These are phyloP conservation scores for Peucedramus taeniatus DNA, from an alignment of 2,113 vertebrate genomes.

Conservation along the genomic window DNA sequence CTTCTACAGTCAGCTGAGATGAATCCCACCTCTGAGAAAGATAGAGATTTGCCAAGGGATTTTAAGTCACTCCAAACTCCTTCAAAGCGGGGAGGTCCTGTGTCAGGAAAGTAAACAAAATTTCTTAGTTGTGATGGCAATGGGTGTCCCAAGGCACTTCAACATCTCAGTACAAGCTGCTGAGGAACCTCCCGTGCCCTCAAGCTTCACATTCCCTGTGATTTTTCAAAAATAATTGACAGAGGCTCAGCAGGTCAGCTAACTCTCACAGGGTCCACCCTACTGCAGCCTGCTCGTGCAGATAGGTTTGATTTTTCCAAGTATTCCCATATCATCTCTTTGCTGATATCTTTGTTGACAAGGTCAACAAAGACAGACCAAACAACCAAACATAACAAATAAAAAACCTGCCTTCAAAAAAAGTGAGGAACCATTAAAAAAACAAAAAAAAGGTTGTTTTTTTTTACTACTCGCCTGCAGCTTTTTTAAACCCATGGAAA, in stretches of 20 bases:
- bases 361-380: conserved; percentile 19
- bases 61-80: not conserved
- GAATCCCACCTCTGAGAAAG: not conserved
- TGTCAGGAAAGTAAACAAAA: conserved; percentile 4
- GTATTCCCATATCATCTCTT: conserved; percentile 28
- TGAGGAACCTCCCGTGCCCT: not conserved
- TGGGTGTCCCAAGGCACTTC: not conserved
- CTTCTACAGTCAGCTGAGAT: not conserved
- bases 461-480: not conserved
- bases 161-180: not conserved
- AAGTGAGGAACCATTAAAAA: not conserved
- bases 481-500: not conserved
- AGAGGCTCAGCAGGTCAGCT: conserved; percentile 19
- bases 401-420: not conserved
- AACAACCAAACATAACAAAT: not conserved
- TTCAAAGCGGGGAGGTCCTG: not conserved
- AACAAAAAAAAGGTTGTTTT: not conserved
- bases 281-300: not conserved
- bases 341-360: conserved; percentile 17
- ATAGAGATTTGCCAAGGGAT: not conserved
- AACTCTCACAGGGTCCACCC: not conserved
- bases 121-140: not conserved
- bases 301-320: conserved; percentile 25
- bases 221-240: conserved; percentile 54
- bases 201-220: not conserved